Conservation (phyloP, 2,888 invertebrate genomes). For the Rhingia rostrata region DNA sequence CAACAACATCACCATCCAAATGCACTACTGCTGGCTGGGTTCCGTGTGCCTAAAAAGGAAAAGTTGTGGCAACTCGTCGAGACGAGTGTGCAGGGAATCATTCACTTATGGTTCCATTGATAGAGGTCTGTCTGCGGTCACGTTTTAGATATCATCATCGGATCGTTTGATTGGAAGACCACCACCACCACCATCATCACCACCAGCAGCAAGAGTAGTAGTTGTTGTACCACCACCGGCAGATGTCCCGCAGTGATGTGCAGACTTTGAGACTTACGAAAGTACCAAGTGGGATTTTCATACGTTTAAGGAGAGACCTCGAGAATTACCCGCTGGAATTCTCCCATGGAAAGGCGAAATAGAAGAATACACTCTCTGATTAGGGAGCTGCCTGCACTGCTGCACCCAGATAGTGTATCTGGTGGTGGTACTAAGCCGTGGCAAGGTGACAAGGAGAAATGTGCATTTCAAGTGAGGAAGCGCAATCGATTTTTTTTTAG, state of each 20-base stretch:
- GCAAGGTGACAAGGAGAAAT: slow-evolving; percentile 25
- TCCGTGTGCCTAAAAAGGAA: slow-evolving; percentile 49
- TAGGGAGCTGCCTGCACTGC: slow-evolving; percentile 34
- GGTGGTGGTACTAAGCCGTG: slow-evolving; percentile 17
- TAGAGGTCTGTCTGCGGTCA: slow-evolving; percentile 60
- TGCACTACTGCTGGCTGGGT: neutral
- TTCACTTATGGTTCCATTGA: slow-evolving; percentile 67
- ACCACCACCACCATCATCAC: slow-evolving; percentile 28
- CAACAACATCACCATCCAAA: slow-evolving; percentile 6
- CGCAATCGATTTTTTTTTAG: slow-evolving; percentile 12
- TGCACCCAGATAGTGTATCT: slow-evolving; percentile 2
- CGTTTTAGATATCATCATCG: slow-evolving; percentile 66
- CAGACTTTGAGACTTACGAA: neutral
- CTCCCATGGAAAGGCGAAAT: neutral
- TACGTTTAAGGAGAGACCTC: slow-evolving; percentile 42
- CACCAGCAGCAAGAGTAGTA: neutral
- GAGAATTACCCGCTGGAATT: slow-evolving; percentile 66
- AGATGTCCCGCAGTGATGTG: slow-evolving; percentile 51
- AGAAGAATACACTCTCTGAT: slow-evolving; percentile 18
- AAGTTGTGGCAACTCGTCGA: slow-evolving; percentile 16
- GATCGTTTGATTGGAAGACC: slow-evolving; percentile 70
- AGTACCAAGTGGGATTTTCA: slow-evolving; percentile 32
- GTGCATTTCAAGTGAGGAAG: slow-evolving; percentile 37
- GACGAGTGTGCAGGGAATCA: slow-evolving; percentile 33
- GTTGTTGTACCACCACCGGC: slow-evolving; percentile 9